phyloP scores from a whole-genome alignment of 2,797 vertebrate species.

The Notoglanidium macrostoma region DNA sequence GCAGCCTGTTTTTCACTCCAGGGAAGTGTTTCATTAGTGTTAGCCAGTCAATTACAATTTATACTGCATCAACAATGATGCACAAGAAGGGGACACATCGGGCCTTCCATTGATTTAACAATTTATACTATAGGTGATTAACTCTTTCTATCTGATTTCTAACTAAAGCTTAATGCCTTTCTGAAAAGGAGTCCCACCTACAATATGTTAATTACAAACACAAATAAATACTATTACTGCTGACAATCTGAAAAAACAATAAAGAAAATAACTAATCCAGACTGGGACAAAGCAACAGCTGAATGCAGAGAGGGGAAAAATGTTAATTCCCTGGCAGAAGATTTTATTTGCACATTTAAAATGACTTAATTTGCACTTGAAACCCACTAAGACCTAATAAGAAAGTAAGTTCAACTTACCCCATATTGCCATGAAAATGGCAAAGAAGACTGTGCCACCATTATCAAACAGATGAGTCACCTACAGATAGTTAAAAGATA shows the following conservation, averaged over 20 bases:
- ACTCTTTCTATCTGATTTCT: not conserved
- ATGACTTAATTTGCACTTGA: not conserved
- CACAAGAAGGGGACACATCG: constrained; percentile 28
- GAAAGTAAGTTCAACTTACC: constrained; percentile 76
- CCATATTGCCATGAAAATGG: constrained; percentile 99
- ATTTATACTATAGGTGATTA: constrained; percentile 11
- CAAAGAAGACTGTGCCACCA: constrained; percentile 98
- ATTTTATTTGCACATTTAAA: not conserved
- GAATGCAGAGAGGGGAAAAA: not conserved
- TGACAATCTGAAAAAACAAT: not conserved
- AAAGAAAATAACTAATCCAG: not conserved
- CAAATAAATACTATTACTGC: not conserved
- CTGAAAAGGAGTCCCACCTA: not conserved
- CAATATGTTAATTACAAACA: not conserved
- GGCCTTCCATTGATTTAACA: constrained; percentile 27
- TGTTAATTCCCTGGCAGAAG: not conserved
- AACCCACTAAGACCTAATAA: not conserved
- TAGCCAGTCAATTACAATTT: constrained; percentile 63
- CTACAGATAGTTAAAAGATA: constrained; percentile 68
- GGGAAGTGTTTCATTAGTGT: constrained; percentile 59
- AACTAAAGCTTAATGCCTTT: constrained; percentile 25
- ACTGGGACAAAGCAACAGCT: not conserved
- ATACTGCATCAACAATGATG: constrained; percentile 33
- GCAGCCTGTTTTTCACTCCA: constrained; percentile 28
- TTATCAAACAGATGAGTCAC: constrained; percentile 99